These are phyloP conservation scores for Coracias cyanogaster DNA, from an alignment of 2,797 vertebrate genomes.

Conservation along the genomic window DNA sequence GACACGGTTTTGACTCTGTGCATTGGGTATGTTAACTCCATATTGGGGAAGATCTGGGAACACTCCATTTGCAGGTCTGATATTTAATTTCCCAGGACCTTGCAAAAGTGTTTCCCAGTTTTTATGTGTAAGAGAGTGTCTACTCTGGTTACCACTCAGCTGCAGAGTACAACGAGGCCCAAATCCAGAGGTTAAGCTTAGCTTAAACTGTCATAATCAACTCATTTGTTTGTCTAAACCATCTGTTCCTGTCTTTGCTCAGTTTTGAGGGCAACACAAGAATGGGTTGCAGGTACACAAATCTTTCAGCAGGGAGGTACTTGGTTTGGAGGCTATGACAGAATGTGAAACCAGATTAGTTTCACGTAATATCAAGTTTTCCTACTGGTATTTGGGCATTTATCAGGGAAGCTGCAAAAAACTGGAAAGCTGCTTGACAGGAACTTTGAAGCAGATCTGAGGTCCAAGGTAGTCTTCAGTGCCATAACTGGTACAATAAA, in stretches of 20 bases:
- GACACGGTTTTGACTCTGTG: not conserved
- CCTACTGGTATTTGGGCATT: not conserved
- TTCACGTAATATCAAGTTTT: not conserved
- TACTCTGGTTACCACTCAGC: not conserved
- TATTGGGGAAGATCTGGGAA: not conserved
- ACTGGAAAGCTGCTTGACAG: not conserved
- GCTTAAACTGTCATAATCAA: not conserved
- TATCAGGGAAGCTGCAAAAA: not conserved
- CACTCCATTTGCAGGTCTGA: not conserved
- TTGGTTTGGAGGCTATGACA: not conserved
- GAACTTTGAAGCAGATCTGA: not conserved
- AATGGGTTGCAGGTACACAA: constrained; percentile 9
- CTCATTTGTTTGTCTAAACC: not conserved
- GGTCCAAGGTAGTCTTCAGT: not conserved
- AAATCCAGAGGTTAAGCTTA: constrained; percentile 22
- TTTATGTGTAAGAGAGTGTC: not conserved
- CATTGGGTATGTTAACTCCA: not conserved
- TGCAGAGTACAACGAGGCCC: not conserved
- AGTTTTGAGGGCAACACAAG: not conserved
- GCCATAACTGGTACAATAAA: not conserved
- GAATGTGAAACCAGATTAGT: constrained; percentile 16
- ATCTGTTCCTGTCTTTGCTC: not conserved
- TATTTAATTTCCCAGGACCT: not conserved
- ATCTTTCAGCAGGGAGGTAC: not conserved
- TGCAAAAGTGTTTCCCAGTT: not conserved